Evolutionary conservation across 1,140 invertebrate species (phyloP).

Genomic region (Cecropterus lyciades): DNA sequence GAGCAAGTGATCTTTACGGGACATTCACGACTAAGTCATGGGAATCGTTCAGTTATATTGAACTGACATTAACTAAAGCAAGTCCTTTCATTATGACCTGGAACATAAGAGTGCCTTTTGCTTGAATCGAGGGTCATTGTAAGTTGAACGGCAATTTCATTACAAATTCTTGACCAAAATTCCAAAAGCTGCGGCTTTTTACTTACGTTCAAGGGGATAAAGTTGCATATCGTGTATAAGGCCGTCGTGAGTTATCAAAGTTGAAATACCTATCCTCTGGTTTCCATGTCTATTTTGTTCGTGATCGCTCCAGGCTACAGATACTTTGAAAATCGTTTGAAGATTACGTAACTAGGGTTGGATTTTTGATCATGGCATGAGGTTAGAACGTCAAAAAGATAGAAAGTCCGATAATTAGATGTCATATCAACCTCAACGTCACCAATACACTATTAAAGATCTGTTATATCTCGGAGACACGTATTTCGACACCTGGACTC

Average conservation of each 20-base stretch:
- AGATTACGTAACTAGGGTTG: neutral
- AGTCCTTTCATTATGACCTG: neutral
- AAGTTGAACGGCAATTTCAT: neutral
- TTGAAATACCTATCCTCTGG: slow-evolving; percentile 15
- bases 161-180: neutral
- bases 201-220: neutral
- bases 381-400: too few species aligned
- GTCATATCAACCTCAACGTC: too few species aligned
- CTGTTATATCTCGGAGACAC: too few species aligned
- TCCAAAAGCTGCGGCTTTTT: neutral
- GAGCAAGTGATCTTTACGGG: slow-evolving; percentile 13
- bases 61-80: neutral
- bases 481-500: too few species aligned
- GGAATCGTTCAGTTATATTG: slow-evolving; percentile 18
- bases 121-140: neutral
- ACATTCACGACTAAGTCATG: slow-evolving; percentile 13
- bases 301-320: slow-evolving; percentile 30
- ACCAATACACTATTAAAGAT: too few species aligned
- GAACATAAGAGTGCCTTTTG: neutral
- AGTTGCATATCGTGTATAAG: slow-evolving; percentile 8
- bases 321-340: slow-evolving; percentile 8
- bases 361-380: too few species aligned
- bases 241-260: slow-evolving; percentile 22
- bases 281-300: slow-evolving; percentile 19
- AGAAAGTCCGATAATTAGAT: too few species aligned